These are phyloP conservation scores for Caenorhabditis auriculariae DNA, from an alignment of 2,888 invertebrate genomes.

Conservation along the genomic window DNA sequence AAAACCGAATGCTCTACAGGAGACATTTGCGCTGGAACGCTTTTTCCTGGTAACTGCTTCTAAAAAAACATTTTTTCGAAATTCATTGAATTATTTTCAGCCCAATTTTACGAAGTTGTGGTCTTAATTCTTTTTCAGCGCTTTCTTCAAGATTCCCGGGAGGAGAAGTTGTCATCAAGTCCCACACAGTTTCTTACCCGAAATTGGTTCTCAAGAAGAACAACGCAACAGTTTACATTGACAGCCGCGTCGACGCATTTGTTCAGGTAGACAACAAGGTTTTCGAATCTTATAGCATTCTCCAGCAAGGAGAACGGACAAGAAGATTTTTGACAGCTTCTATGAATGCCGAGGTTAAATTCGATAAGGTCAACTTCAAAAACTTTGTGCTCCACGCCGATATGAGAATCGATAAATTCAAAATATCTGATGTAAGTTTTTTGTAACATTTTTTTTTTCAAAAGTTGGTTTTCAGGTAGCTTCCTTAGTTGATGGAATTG, in stretches of 20 bases:
- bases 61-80: background rate
- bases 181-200: slow-evolving; percentile 58
- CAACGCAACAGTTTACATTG: slow-evolving; percentile 54
- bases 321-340: slow-evolving; percentile 60
- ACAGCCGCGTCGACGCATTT: slow-evolving; percentile 60
- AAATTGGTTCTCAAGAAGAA: slow-evolving; percentile 52
- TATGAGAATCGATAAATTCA: slow-evolving; percentile 60
- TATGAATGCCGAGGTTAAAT: slow-evolving; percentile 57
- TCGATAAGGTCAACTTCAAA: slow-evolving; percentile 55
- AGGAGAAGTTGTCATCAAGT: slow-evolving; percentile 60
- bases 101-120: background rate
- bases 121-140: slow-evolving; percentile 23
- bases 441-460: background rate
- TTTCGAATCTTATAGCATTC: slow-evolving; percentile 2
- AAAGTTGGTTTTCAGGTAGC: slow-evolving; percentile 29
- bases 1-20: slow-evolving; percentile 57
- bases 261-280: slow-evolving; percentile 46
- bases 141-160: slow-evolving; percentile 53
- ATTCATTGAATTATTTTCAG: background rate
- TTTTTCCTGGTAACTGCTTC: slow-evolving; percentile 56
- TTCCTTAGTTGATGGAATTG: slow-evolving; percentile 59
- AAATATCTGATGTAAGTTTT: slow-evolving; percentile 52
- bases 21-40: slow-evolving; percentile 62
- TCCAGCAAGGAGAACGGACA: slow-evolving; percentile 58
- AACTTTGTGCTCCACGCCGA: slow-evolving; percentile 55